Percentiles rank a stretch among this genome's conserved stretches.
These are phyloP conservation scores for Crambe crambe DNA, from an alignment of 37 sponge, comb jelly and placozoan species.

Conservation along the genomic window DNA sequence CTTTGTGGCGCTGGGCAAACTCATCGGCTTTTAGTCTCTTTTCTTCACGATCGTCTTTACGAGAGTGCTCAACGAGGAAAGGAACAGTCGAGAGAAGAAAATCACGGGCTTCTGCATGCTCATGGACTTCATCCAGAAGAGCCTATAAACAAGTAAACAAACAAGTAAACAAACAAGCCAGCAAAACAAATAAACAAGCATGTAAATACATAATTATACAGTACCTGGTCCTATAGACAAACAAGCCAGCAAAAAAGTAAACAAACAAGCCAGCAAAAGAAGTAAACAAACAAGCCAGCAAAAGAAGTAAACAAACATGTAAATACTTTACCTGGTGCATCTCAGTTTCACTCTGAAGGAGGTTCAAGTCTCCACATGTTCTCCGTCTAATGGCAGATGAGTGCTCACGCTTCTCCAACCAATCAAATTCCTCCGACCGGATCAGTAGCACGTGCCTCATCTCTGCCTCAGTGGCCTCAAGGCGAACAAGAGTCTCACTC, in stretches of 20 bases:
- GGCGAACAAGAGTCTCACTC: constrained; percentile 44
- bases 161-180: too few relatives aligned
- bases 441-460: constrained; percentile 43
- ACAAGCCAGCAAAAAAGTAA: too few relatives aligned
- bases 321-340: constrained; percentile 47
- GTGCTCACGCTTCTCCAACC: constrained; percentile 40
- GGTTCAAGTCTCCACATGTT: constrained; percentile 27
- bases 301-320: too few relatives aligned
- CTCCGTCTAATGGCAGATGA: not conserved
- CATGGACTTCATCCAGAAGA: constrained; percentile 11
- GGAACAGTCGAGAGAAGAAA: constrained; percentile 30
- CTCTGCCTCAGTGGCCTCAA: constrained; percentile 49
- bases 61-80: constrained; percentile 61
- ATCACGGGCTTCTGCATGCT: constrained; percentile 22
- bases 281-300: too few relatives aligned
- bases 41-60: constrained; percentile 8
- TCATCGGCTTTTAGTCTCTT: constrained; percentile 23
- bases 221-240: not conserved
- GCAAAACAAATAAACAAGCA: too few relatives aligned
- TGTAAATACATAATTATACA: not conserved
- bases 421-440: constrained; percentile 48
- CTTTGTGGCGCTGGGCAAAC: constrained; percentile 6
- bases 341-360: constrained; percentile 44
- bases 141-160: constrained; percentile 5
- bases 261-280: too few relatives aligned